Conservation (phyloP, 2,888 invertebrate species). For the Apeira syringaria region DNA sequence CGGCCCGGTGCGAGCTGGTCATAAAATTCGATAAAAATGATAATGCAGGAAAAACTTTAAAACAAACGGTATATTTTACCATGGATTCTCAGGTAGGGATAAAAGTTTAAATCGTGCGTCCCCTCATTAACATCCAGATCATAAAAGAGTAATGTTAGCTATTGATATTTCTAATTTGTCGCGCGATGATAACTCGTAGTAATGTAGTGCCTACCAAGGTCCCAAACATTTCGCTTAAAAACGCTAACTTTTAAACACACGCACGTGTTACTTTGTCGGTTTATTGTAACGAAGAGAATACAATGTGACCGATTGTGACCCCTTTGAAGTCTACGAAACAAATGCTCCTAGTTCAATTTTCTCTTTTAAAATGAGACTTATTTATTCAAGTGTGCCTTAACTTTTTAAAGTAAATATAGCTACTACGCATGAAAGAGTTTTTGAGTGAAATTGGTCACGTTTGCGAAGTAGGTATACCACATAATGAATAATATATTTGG, state of each 20-base stretch:
- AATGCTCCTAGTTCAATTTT: slow-evolving; percentile 43
- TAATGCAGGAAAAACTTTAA: no score
- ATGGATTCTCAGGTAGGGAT: no score
- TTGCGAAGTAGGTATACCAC: background rate
- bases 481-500: no score
- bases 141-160: slow-evolving; percentile 20
- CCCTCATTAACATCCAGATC: background rate
- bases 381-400: slow-evolving; percentile 48
- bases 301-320: slow-evolving; percentile 39
- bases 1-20: no score
- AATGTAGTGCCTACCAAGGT: slow-evolving; percentile 31
- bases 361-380: slow-evolving; percentile 49
- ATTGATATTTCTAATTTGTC: slow-evolving; percentile 62
- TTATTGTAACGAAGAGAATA: slow-evolving; percentile 25
- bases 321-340: slow-evolving; percentile 42
- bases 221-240: slow-evolving; percentile 49
- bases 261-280: slow-evolving; percentile 50
- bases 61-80: no score
- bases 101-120: no score
- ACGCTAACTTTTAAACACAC: slow-evolving; percentile 59
- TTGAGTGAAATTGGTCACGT: background rate
- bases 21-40: no score
- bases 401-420: slow-evolving; percentile 6
- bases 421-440: background rate
- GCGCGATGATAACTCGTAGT: slow-evolving; percentile 51